Conservation (phyloP, 2,113 vertebrate genomes). For the Chloebia gouldiae region DNA sequence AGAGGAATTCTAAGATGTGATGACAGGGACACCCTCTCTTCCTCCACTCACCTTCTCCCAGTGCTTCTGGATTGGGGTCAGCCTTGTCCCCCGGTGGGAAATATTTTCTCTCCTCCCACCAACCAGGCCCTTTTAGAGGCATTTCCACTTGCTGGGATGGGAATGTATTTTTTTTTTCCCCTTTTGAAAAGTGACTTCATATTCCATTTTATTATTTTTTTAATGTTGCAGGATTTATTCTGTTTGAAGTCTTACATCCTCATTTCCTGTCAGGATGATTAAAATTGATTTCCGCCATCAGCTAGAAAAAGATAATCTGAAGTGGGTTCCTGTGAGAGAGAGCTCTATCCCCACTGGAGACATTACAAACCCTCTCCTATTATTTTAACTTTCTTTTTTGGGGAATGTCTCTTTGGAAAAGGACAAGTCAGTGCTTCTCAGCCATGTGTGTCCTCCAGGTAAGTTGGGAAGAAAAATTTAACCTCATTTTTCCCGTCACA, state of each 20-base stretch:
- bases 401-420: slow-evolving; percentile 3
- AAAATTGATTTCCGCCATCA: slow-evolving; percentile 63
- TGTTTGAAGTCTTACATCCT: slow-evolving; percentile 62
- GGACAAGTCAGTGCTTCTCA: neutral
- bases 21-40: neutral
- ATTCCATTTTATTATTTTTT: slow-evolving; percentile 26
- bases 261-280: slow-evolving; percentile 54
- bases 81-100: neutral
- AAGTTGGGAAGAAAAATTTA: neutral
- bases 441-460: neutral
- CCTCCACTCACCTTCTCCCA: neutral
- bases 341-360: neutral
- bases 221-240: slow-evolving; percentile 42
- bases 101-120: neutral
- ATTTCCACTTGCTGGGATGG: neutral
- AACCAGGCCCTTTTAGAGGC: neutral
- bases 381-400: slow-evolving; percentile 21
- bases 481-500: neutral
- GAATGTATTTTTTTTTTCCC: neutral
- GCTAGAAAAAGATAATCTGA: slow-evolving; percentile 56
- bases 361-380: slow-evolving; percentile 4
- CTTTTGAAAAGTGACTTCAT: slow-evolving; percentile 3
- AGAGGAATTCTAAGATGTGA: neutral
- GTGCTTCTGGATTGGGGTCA: rapidly evolving
- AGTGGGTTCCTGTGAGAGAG: neutral